Percentiles rank a stretch among this genome's conserved stretches.
Conservation (phyloP, 1,140 invertebrate genomes). For the Diachasmimorpha longicaudata region DNA sequence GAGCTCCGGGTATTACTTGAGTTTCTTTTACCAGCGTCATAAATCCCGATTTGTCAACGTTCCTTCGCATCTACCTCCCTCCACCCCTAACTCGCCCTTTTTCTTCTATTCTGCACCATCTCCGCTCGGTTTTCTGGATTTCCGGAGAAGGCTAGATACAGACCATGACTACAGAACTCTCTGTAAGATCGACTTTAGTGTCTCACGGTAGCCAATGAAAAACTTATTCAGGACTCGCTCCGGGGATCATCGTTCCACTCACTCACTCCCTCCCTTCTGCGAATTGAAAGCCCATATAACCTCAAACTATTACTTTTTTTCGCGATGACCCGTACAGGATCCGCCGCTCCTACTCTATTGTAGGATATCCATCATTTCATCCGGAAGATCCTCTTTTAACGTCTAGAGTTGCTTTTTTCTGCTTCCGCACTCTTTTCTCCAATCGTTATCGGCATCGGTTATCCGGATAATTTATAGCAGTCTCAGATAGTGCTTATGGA, state of each 20-base stretch:
- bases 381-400: too few species aligned
- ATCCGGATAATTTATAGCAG: too few species aligned
- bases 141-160: background rate
- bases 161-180: background rate
- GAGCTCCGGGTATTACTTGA: background rate
- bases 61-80: slow-evolving; percentile 26
- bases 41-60: slow-evolving; percentile 50
- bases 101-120: background rate
- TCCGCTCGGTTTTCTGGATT: background rate
- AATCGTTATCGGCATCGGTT: too few species aligned
- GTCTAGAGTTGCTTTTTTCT: too few species aligned
- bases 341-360: too few species aligned
- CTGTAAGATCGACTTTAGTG: background rate
- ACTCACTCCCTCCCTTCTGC: background rate
- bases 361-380: too few species aligned
- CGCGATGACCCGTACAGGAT: background rate
- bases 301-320: too few species aligned
- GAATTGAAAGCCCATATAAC: background rate
- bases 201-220: background rate
- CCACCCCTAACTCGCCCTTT: slow-evolving; percentile 19
- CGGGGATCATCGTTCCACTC: background rate
- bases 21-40: slow-evolving; percentile 32
- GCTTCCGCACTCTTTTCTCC: too few species aligned
- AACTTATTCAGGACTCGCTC: background rate
- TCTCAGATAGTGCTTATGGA: too few species aligned